Evolutionary conservation across 1,140 invertebrate species (phyloP).

Genomic region (Aphis gossypii): DNA sequence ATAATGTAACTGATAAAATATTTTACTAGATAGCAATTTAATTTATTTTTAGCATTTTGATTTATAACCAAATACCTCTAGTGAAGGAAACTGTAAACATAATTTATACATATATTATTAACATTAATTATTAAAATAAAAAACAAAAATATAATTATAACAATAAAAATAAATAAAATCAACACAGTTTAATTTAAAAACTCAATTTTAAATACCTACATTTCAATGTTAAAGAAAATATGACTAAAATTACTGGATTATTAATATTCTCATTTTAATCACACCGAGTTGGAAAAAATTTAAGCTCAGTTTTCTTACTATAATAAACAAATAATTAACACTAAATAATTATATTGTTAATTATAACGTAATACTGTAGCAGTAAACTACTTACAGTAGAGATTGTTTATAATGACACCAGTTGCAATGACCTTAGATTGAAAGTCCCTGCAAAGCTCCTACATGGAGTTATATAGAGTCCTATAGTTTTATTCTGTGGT

Average conservation of each 20-base stretch:
- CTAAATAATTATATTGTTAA: neutral
- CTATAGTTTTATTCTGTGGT: no score
- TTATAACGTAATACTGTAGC: neutral
- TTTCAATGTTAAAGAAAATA: neutral
- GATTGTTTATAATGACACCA: no score
- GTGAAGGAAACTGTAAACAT: no score
- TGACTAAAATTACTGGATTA: neutral
- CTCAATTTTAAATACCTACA: neutral
- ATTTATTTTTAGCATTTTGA: neutral
- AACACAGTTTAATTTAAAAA: neutral
- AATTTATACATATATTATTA: neutral
- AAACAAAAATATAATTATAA: neutral
- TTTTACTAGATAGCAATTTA: no score
- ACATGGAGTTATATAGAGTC: no score
- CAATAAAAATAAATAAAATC: neutral
- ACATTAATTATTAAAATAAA: neutral
- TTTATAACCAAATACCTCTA: neutral
- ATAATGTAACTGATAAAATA: neutral
- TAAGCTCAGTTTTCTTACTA: neutral
- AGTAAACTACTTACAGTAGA: neutral
- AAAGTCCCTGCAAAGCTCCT: no score
- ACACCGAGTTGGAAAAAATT: neutral
- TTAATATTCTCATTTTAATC: neutral
- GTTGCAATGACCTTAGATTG: no score
- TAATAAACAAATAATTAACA: conserved; percentile 13